Evolutionary conservation across 1,140 invertebrate genomes (phyloP).

Genomic region (Pseudomyrmex gracilis): DNA sequence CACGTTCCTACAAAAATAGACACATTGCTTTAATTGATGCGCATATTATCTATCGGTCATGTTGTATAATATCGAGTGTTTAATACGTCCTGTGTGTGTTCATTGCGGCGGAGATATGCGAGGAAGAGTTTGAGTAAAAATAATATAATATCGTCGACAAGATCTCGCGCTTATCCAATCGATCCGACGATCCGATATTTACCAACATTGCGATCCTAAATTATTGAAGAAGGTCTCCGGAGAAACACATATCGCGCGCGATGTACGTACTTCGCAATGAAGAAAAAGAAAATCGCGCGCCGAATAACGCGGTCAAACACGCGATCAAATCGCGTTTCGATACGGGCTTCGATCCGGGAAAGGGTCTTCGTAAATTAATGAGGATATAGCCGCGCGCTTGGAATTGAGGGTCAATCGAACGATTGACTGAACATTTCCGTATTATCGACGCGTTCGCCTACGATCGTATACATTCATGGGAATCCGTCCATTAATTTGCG

Average conservation of each 20-base stretch:
- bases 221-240: conserved; percentile 24
- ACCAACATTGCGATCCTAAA: conserved; percentile 19
- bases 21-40: too few species aligned
- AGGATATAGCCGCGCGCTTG: background rate
- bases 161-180: background rate
- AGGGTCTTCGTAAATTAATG: conserved; percentile 38
- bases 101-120: too few species aligned
- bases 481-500: conserved; percentile 45
- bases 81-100: too few species aligned
- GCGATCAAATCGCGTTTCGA: conserved; percentile 18
- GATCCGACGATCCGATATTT: conserved; percentile 31
- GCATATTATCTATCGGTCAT: background rate
- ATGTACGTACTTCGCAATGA: background rate
- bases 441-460: too few species aligned
- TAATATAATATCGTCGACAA: too few species aligned
- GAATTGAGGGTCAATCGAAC: conserved; percentile 53
- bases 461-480: conserved; percentile 40
- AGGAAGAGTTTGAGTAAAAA: too few species aligned
- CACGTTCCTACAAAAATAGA: too few species aligned
- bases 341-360: conserved; percentile 26
- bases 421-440: conserved; percentile 50
- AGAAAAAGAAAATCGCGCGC: conserved; percentile 30
- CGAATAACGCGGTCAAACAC: conserved; percentile 4
- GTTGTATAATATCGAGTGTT: too few species aligned
- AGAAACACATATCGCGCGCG: background rate